These are phyloP conservation scores for Lytechinus variegatus DNA, from an alignment of 35 echinoderm and acorn worm species.

Conservation along the genomic window DNA sequence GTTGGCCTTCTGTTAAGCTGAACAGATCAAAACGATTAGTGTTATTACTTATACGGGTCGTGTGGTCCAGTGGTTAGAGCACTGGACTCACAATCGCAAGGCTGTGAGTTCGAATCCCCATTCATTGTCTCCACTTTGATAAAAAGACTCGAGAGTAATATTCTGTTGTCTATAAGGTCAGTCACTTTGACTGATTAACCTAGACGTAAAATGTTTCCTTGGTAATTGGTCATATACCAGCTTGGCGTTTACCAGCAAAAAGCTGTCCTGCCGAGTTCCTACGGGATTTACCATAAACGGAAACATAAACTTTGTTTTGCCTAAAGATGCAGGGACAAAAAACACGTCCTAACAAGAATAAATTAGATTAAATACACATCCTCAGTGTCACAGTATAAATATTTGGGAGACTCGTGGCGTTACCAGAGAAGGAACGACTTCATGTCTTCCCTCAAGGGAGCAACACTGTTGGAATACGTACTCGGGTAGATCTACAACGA, in stretches of 20 bases:
- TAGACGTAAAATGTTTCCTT: too few species aligned
- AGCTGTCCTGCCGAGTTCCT: too few species aligned
- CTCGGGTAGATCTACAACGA: not conserved
- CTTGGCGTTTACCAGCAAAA: too few species aligned
- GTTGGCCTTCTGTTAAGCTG: not conserved
- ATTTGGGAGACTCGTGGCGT: not conserved
- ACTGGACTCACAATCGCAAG: too few species aligned
- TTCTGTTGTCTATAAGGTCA: too few species aligned
- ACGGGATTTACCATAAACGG: too few species aligned
- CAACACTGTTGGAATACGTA: not conserved
- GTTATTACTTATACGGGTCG: not conserved
- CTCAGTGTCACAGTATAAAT: not conserved
- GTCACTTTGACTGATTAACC: too few species aligned
- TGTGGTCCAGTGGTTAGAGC: too few species aligned
- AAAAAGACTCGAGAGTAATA: too few species aligned
- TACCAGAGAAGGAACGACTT: not conserved
- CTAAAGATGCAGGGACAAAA: not conserved
- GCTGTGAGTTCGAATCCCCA: too few species aligned
- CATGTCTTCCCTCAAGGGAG: not conserved
- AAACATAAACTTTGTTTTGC: not conserved
- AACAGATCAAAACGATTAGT: not conserved
- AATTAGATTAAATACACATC: conserved; percentile 11
- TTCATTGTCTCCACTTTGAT: too few species aligned
- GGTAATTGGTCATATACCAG: too few species aligned
- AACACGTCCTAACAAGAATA: not conserved